phyloP scores from a whole-genome alignment of 2,113 vertebrate species.

The Pelusios castaneus region DNA sequence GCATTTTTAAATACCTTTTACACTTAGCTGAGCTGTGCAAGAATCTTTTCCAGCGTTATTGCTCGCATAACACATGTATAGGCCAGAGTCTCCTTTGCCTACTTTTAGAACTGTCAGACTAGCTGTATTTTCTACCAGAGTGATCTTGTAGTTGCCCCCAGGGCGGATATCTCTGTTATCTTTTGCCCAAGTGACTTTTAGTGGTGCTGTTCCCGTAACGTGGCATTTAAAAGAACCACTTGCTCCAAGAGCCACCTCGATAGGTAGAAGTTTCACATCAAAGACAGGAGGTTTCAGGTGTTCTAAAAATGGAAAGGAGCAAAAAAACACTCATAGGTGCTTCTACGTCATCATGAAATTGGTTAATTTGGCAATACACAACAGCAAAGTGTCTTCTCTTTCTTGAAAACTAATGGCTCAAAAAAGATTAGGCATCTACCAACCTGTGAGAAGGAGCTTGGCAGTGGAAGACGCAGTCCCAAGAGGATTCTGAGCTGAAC shows the following conservation, averaged over 20 bases:
- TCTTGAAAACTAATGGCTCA: not conserved
- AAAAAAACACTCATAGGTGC: not conserved
- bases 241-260: conserved; percentile 88
- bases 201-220: conserved; percentile 89
- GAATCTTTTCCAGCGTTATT: conserved; percentile 93
- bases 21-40: conserved; percentile 87
- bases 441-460: conserved; percentile 94
- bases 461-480: conserved; percentile 93
- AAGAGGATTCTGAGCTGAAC: conserved; percentile 91
- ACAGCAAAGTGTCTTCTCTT: not conserved
- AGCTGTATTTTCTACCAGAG: conserved; percentile 85
- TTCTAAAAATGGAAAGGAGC: conserved; percentile 82
- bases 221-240: conserved; percentile 93
- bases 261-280: conserved; percentile 88
- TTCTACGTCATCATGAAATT: not conserved
- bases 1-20: conserved; percentile 90
- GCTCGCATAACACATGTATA: conserved; percentile 91
- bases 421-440: conserved; percentile 53
- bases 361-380: not conserved
- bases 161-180: conserved; percentile 95
- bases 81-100: conserved; percentile 88
- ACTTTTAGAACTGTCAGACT: conserved; percentile 91
- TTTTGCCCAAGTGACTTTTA: conserved; percentile 97
- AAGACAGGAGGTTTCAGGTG: conserved; percentile 92
- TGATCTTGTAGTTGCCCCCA: conserved; percentile 95